Evolutionary conservation across 2,113 vertebrate genomes (phyloP).

Genomic region (Neopipo cinnamomea): DNA sequence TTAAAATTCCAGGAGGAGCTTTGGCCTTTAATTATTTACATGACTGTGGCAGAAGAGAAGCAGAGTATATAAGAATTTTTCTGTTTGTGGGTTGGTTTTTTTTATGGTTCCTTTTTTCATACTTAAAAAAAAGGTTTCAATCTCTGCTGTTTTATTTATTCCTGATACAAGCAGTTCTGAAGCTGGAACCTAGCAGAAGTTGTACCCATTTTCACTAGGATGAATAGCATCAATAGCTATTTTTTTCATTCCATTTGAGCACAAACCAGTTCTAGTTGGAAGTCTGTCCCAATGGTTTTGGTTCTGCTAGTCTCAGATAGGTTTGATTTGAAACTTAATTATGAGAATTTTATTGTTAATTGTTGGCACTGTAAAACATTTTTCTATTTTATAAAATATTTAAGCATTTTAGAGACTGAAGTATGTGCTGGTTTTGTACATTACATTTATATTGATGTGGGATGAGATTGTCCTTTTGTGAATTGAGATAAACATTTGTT

Average conservation of each 20-base stretch:
- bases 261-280: neutral
- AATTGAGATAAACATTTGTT: neutral
- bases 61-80: neutral
- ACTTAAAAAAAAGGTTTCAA: neutral
- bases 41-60: fast-evolving
- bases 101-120: neutral
- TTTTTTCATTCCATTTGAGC: neutral
- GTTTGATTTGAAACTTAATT: neutral
- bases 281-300: neutral
- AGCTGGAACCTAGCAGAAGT: neutral
- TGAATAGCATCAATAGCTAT: neutral
- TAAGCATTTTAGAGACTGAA: neutral
- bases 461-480: neutral
- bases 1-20: neutral
- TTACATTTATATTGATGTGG: neutral
- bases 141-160: neutral
- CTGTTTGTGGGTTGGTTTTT: neutral
- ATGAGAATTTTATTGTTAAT: neutral
- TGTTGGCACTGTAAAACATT: neutral
- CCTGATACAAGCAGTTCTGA: neutral
- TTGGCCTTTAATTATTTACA: neutral
- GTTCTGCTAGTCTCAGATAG: neutral
- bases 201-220: neutral
- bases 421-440: neutral
- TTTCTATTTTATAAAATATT: neutral